Evolutionary conservation across 2,888 invertebrate genomes (phyloP).

Genomic region (Autographa gamma): DNA sequence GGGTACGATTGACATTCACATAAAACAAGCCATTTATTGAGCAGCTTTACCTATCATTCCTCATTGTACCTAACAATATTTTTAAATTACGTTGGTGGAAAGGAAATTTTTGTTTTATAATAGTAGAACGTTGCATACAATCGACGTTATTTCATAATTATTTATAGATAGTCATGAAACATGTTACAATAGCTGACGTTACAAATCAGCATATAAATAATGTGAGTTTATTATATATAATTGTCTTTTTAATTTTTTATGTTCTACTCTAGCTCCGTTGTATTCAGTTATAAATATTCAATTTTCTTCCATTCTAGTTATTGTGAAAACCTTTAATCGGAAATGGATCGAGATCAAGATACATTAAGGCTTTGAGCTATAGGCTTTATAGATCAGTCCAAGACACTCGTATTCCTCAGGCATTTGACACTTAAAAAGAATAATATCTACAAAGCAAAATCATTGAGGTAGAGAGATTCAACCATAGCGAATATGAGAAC

Average conservation of each 20-base stretch:
- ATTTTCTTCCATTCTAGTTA: too few relatives aligned
- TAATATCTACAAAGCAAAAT: too few relatives aligned
- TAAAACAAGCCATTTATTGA: neutral
- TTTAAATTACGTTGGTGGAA: neutral
- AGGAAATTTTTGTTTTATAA: neutral
- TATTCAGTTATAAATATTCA: too few relatives aligned
- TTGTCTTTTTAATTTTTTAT: neutral
- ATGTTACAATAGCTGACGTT: neutral
- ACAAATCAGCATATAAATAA: neutral
- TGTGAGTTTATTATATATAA: neutral
- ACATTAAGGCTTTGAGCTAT: too few relatives aligned
- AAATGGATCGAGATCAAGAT: too few relatives aligned
- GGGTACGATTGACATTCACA: slow-evolving; percentile 7
- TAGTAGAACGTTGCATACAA: neutral
- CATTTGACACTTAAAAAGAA: too few relatives aligned
- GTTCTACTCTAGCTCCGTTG: neutral
- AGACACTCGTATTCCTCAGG: too few relatives aligned
- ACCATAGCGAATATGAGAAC: too few relatives aligned
- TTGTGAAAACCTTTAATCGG: too few relatives aligned
- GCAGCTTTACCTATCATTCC: neutral
- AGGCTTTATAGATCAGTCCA: too few relatives aligned
- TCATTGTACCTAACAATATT: neutral
- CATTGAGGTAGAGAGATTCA: too few relatives aligned
- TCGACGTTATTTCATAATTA: slow-evolving; percentile 4
- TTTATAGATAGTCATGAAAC: neutral